phyloP scores from a whole-genome alignment of 2,888 invertebrate species.

The Bombylius major region DNA sequence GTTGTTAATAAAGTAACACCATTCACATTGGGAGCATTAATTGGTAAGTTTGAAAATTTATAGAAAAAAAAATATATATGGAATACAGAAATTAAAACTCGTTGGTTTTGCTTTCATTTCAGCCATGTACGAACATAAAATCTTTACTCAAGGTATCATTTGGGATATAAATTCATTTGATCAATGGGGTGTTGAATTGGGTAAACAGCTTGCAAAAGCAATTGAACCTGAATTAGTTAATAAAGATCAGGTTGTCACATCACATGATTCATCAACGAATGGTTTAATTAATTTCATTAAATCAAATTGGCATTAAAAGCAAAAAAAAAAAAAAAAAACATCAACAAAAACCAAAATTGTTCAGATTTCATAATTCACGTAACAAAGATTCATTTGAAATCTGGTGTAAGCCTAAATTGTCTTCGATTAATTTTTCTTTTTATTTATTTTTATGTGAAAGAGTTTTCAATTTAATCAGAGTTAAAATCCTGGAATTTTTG shows the following conservation, averaged over 20 bases:
- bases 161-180: conserved; percentile 99
- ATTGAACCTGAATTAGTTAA: conserved; percentile 86
- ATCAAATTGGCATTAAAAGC: conserved; percentile 38
- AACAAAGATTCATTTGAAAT: no score
- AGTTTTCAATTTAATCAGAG: no score
- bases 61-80: neutral
- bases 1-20: conserved; percentile 84
- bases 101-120: neutral
- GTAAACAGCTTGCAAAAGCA: conserved; percentile 96
- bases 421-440: neutral
- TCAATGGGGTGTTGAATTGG: conserved; percentile 99
- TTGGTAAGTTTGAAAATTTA: conserved; percentile 47
- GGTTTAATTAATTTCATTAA: conserved; percentile 94
- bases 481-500: no score
- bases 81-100: neutral
- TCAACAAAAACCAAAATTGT: neutral
- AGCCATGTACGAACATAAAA: conserved; percentile 98
- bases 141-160: conserved; percentile 94
- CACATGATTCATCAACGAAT: conserved; percentile 93
- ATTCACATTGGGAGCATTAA: conserved; percentile 82
- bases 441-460: neutral
- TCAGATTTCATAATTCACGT: neutral
- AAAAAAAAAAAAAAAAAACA: neutral
- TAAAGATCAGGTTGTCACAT: conserved; percentile 42
- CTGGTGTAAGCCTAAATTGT: no score